These are phyloP conservation scores for Microctenopoma lineatum DNA, from an alignment of 2,797 vertebrate genomes.

Conservation along the genomic window DNA sequence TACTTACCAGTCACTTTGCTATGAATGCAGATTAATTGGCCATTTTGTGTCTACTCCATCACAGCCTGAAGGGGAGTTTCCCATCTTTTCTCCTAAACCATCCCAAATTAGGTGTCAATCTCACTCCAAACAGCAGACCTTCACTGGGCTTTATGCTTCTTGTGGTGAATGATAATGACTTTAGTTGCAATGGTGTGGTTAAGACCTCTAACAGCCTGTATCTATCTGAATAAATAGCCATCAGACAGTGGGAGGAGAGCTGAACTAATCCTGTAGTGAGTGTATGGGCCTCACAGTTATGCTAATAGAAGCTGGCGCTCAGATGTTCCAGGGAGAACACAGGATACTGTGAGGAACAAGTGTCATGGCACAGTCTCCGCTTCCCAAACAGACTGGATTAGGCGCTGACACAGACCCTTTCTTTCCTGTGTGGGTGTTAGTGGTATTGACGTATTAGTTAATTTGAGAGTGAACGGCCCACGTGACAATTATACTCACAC, in stretches of 20 bases:
- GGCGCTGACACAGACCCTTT: slow-evolving; percentile 61
- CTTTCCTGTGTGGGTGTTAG: slow-evolving; percentile 57
- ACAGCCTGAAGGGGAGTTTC: slow-evolving; percentile 68
- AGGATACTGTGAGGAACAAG: slow-evolving; percentile 63
- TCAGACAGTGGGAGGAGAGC: slow-evolving; percentile 82
- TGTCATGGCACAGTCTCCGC: slow-evolving; percentile 64
- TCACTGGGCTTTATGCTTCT: slow-evolving; percentile 70
- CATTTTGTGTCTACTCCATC: slow-evolving; percentile 65
- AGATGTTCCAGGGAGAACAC: slow-evolving; percentile 57
- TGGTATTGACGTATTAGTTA: slow-evolving; percentile 61
- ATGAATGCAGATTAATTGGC: slow-evolving; percentile 60
- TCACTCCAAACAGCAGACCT: slow-evolving; percentile 64
- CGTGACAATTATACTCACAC: slow-evolving; percentile 58
- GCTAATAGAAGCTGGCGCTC: slow-evolving; percentile 71
- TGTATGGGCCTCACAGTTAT: slow-evolving; percentile 78
- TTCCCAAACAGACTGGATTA: slow-evolving; percentile 71
- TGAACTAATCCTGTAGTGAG: slow-evolving; percentile 80
- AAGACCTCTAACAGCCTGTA: slow-evolving; percentile 72
- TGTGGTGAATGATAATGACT: slow-evolving; percentile 82
- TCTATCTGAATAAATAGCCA: slow-evolving; percentile 78
- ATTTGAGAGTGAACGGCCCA: slow-evolving; percentile 63
- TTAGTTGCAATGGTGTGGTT: slow-evolving; percentile 65
- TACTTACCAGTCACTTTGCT: slow-evolving; percentile 66
- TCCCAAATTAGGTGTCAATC: slow-evolving; percentile 80
- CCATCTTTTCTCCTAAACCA: slow-evolving; percentile 63